phyloP scores from a whole-genome alignment of 2,113 vertebrate species.

The Aplodontia rufa region DNA sequence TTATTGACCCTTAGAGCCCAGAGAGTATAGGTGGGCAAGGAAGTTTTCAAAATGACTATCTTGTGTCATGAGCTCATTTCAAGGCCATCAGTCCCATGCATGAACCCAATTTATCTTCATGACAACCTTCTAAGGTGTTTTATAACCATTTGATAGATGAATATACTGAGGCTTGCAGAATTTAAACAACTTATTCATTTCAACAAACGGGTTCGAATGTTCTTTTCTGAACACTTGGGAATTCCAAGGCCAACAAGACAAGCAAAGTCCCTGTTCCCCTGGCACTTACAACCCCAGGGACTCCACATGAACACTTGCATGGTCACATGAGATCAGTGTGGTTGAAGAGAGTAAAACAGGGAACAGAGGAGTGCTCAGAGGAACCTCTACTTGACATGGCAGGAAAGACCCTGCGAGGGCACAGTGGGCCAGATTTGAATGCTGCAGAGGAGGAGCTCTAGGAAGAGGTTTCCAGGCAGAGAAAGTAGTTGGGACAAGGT shows the following conservation, averaged over 20 bases:
- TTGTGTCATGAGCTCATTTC: neutral
- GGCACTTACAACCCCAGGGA: neutral
- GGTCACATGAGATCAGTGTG: neutral
- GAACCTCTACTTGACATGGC: neutral
- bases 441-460: neutral
- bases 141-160: neutral
- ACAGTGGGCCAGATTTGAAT: neutral
- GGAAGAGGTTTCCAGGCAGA: neutral
- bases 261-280: neutral
- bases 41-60: neutral
- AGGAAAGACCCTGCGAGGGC: neutral
- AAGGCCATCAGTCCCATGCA: neutral
- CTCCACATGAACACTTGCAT: neutral
- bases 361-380: neutral
- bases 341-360: neutral
- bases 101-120: neutral
- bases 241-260: neutral
- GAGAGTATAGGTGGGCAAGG: accelerated
- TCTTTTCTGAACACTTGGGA: neutral
- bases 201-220: neutral
- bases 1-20: accelerated
- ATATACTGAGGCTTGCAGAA: neutral
- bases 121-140: neutral
- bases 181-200: neutral
- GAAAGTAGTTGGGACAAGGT: neutral